phyloP scores from a whole-genome alignment of 2,888 invertebrate species.

The Dryadula phaetusa region DNA sequence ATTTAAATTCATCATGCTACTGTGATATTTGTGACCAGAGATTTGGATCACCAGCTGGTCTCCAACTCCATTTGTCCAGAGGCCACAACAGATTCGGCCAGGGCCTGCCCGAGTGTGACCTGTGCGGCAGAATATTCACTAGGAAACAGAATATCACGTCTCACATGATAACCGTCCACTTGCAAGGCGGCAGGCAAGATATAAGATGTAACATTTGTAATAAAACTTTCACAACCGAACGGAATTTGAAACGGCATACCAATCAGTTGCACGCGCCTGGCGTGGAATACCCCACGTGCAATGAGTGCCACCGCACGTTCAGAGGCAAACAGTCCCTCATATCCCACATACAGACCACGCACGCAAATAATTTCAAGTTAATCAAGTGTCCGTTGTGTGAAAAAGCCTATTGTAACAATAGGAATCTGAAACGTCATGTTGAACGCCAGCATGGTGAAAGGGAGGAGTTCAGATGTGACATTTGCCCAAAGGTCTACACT shows the following conservation, averaged over 20 bases:
- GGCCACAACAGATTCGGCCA: constrained; percentile 66
- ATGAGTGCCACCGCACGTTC: constrained; percentile 62
- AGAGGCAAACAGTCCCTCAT: constrained; percentile 62
- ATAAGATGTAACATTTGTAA: constrained; percentile 60
- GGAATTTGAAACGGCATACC: constrained; percentile 66
- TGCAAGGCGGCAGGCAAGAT: constrained; percentile 57
- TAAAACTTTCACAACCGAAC: constrained; percentile 64
- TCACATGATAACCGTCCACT: constrained; percentile 70
- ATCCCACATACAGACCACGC: constrained; percentile 61
- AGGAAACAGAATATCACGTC: constrained; percentile 72
- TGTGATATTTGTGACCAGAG: constrained; percentile 65
- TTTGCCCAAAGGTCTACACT: constrained; percentile 69
- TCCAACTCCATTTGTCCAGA: constrained; percentile 60
- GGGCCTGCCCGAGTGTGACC: constrained; percentile 68
- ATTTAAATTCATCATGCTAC: constrained; percentile 58
- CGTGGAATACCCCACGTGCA: constrained; percentile 62
- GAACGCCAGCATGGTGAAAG: constrained; percentile 66
- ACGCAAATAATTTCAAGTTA: constrained; percentile 36
- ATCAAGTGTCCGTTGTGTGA: constrained; percentile 63
- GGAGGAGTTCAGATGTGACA: constrained; percentile 60
- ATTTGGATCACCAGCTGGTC: constrained; percentile 63
- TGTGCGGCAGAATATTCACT: constrained; percentile 69
- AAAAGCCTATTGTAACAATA: constrained; percentile 63
- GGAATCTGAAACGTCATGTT: constrained; percentile 65
- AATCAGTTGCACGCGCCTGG: constrained; percentile 66